These are phyloP conservation scores for Heterodera filipjevi DNA, from an alignment of 2,888 invertebrate genomes.

Conservation along the genomic window DNA sequence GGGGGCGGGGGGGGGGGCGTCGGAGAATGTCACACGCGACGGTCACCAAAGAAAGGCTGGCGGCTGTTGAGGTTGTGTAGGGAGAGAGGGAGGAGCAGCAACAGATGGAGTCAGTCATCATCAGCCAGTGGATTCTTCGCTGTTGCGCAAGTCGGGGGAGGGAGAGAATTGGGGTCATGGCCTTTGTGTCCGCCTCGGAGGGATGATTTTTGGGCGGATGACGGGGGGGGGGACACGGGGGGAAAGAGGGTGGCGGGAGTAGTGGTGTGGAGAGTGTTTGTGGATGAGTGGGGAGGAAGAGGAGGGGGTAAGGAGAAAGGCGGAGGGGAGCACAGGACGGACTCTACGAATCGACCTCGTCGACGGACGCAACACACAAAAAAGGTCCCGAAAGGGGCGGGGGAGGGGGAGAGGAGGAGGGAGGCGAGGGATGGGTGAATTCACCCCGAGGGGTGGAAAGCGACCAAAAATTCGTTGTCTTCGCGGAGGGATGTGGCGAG, in stretches of 20 bases:
- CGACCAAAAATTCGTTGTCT: constrained; percentile 11
- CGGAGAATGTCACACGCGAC: constrained; percentile 9
- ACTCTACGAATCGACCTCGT: constrained; percentile 8
- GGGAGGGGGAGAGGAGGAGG: background rate
- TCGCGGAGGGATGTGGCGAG: background rate
- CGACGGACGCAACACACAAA: constrained; percentile 14
- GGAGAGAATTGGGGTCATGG: constrained; percentile 22
- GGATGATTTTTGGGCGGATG: constrained; percentile 7
- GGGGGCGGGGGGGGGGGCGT: background rate
- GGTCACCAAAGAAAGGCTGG: constrained; percentile 10
- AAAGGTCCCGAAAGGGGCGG: background rate
- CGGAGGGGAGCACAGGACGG: background rate
- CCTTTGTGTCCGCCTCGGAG: constrained; percentile 10
- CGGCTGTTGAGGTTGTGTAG: constrained; percentile 17
- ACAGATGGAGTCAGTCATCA: background rate
- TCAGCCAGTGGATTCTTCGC: background rate
- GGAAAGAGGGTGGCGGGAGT: background rate
- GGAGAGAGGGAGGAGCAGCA: background rate
- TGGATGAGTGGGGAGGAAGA: background rate
- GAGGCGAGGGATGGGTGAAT: background rate
- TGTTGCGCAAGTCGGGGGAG: constrained; percentile 18
- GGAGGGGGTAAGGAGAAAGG: background rate
- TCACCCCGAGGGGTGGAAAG: background rate
- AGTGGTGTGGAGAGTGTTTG: background rate
- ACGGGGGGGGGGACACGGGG: background rate